Conservation (phyloP, 92 coral and sea anemone genomes). For the Zoanthus sansibaricus region DNA sequence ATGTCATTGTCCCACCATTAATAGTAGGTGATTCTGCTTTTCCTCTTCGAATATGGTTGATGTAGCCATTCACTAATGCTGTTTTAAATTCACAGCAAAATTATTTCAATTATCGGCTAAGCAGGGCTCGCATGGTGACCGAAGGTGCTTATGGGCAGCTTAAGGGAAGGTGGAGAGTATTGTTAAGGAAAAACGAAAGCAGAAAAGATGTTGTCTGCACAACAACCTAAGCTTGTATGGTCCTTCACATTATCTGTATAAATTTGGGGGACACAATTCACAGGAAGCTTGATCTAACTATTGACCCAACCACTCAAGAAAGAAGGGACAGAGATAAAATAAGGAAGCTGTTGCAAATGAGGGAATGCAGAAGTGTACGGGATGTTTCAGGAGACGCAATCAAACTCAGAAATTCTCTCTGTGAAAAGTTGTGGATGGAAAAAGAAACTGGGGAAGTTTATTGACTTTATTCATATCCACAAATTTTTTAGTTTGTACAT, state of each 20-base stretch:
- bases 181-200: constrained; percentile 43
- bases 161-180: constrained; percentile 52
- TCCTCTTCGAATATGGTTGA: constrained; percentile 29
- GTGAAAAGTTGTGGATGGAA: constrained; percentile 78
- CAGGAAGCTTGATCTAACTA: constrained; percentile 64
- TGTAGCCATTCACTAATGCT: constrained; percentile 50
- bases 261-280: constrained; percentile 38
- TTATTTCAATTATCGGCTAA: constrained; percentile 38
- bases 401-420: constrained; percentile 71
- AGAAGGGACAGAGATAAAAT: constrained; percentile 71
- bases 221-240: constrained; percentile 49
- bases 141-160: constrained; percentile 56
- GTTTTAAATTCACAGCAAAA: constrained; percentile 31
- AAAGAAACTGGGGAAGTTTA: constrained; percentile 73
- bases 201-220: constrained; percentile 1
- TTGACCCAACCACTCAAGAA: constrained; percentile 70
- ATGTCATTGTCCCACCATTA: constrained; percentile 13
- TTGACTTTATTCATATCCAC: constrained; percentile 40
- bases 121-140: constrained; percentile 52
- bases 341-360: constrained; percentile 71
- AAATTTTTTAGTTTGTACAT: no score
- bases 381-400: constrained; percentile 61
- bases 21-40: constrained; percentile 47
- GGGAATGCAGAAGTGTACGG: constrained; percentile 54
- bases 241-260: constrained; percentile 34